These are phyloP conservation scores for Tetragnatha versicolor DNA, from an alignment of 1,140 invertebrate species.

Conservation along the genomic window DNA sequence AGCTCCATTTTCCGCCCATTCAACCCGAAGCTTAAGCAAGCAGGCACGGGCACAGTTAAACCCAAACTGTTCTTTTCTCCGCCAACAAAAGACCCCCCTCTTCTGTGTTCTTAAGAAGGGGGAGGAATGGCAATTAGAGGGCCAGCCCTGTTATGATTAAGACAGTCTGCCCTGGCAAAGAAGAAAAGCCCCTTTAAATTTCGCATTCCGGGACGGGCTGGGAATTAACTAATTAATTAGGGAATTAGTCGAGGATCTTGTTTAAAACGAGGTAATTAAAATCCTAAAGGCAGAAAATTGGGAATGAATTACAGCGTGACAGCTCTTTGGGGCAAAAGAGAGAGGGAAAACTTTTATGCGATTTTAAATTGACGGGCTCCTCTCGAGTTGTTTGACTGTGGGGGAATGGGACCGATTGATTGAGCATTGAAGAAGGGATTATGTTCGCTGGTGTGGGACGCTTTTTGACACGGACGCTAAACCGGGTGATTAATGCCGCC, in stretches of 20 bases:
- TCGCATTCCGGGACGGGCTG: conserved; percentile 13
- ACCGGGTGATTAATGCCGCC: conserved; percentile 36
- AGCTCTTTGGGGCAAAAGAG: background rate
- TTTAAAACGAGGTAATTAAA: conserved; percentile 54
- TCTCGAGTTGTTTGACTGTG: conserved; percentile 18
- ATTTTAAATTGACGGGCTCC: conserved; percentile 30
- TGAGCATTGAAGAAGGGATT: conserved; percentile 25
- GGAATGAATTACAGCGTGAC: conserved; percentile 49
- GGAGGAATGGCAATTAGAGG: conserved; percentile 9
- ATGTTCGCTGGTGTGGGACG: conserved; percentile 15
- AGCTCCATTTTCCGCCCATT: too few species aligned
- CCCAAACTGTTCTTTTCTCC: background rate
- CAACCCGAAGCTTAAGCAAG: too few species aligned
- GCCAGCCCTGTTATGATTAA: conserved; percentile 34
- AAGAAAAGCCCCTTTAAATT: conserved; percentile 34
- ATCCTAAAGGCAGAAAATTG: conserved; percentile 55
- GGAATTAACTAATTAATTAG: conserved; percentile 56
- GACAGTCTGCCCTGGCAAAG: background rate
- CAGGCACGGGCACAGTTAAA: too few species aligned
- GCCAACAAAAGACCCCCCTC: background rate
- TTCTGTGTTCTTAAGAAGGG: background rate
- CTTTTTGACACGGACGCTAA: conserved; percentile 31
- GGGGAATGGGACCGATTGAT: conserved; percentile 46
- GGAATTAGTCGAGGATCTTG: conserved; percentile 54
- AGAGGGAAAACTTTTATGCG: conserved; percentile 32